These are phyloP conservation scores for Sceloporus undulatus DNA, from an alignment of 2,113 vertebrate genomes.

Conservation along the genomic window DNA sequence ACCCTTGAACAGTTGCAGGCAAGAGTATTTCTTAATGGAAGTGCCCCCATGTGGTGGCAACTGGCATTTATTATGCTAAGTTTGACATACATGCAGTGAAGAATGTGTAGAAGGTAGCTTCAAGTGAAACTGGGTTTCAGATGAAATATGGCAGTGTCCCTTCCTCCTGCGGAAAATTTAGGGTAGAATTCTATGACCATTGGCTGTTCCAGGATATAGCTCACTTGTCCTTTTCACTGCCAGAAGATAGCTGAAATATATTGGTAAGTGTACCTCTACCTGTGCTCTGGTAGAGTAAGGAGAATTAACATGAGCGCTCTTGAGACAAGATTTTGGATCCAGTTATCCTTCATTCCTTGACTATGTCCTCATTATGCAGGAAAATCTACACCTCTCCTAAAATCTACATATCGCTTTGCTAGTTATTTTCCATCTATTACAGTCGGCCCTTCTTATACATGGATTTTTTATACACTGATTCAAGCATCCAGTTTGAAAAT, in stretches of 20 bases:
- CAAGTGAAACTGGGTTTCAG: background rate
- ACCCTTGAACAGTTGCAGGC: background rate
- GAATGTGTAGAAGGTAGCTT: background rate
- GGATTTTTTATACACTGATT: no score
- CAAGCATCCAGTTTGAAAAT: no score
- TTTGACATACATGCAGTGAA: background rate
- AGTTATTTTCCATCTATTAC: background rate
- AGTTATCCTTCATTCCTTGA: background rate
- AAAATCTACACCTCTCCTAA: no score
- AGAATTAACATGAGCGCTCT: no score
- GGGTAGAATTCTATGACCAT: background rate
- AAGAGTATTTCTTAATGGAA: conserved; percentile 1
- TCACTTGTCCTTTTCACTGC: no score
- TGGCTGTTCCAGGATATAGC: no score
- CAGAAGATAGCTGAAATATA: no score
- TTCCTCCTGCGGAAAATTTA: background rate
- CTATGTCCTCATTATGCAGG: background rate
- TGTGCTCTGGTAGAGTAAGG: no score
- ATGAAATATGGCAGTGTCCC: background rate
- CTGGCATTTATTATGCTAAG: background rate
- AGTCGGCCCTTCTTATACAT: no score
- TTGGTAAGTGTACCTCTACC: background rate
- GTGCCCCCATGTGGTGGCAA: conserved; percentile 8
- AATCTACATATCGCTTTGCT: no score
- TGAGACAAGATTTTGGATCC: background rate